Evolutionary conservation across 2,888 invertebrate species (phyloP).

Genomic region (Hirtodrosophila histrioides): DNA sequence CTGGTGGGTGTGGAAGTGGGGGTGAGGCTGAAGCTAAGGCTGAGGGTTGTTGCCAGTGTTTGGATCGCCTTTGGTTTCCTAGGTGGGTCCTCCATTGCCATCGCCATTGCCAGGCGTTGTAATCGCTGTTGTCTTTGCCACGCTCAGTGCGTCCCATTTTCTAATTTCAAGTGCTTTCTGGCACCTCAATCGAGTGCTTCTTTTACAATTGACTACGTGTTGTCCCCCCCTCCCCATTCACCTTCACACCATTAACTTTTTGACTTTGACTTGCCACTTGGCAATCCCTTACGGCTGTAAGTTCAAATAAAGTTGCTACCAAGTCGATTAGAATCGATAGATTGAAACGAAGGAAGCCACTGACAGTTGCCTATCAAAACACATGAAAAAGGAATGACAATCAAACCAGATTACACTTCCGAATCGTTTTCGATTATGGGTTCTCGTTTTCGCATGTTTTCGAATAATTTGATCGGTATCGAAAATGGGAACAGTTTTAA

Average conservation of each 20-base stretch:
- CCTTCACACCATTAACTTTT: constrained; percentile 30
- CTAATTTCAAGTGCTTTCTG: constrained; percentile 71
- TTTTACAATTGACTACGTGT: constrained; percentile 38
- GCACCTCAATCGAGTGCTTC: constrained; percentile 59
- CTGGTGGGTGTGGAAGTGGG: not conserved
- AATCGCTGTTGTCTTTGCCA: constrained; percentile 65
- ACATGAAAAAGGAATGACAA: not conserved
- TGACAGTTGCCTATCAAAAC: constrained; percentile 10
- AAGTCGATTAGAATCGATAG: constrained; percentile 31
- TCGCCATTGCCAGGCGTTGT: constrained; percentile 43
- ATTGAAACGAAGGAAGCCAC: constrained; percentile 7
- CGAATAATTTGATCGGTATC: too few relatives aligned
- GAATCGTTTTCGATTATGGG: too few relatives aligned
- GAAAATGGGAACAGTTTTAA: too few relatives aligned
- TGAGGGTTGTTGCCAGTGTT: constrained; percentile 50
- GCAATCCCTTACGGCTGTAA: constrained; percentile 31
- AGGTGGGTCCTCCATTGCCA: constrained; percentile 36
- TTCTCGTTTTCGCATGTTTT: too few relatives aligned
- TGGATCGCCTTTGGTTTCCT: constrained; percentile 69
- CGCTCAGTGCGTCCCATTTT: constrained; percentile 59
- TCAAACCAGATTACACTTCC: too few relatives aligned
- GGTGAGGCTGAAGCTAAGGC: constrained; percentile 7
- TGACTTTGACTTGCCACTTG: constrained; percentile 56
- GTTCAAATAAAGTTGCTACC: constrained; percentile 37
- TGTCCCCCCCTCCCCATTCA: not conserved